Percentiles rank a stretch among this genome's conserved stretches.
Evolutionary conservation across 2,797 vertebrate species (phyloP).

Genomic region (Eupleurogrammus muticus): DNA sequence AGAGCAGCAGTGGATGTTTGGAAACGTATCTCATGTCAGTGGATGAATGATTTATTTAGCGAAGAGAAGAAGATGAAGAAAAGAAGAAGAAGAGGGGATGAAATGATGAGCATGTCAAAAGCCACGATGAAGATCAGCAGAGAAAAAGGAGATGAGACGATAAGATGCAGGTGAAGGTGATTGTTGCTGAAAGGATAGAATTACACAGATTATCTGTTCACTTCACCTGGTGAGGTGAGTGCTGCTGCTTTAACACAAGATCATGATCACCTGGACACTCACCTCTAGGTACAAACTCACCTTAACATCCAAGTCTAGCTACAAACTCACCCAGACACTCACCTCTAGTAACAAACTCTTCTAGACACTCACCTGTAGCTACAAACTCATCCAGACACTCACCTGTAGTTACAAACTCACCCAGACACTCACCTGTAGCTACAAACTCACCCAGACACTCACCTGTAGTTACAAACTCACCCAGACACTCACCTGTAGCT

Average conservation of each 20-base stretch:
- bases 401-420: neutral
- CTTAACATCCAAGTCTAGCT: neutral
- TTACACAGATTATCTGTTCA: conserved; percentile 61
- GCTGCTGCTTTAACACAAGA: conserved; percentile 28
- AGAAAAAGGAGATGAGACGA: conserved; percentile 52
- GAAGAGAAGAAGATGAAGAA: conserved; percentile 12
- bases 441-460: neutral
- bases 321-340: neutral
- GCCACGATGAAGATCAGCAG: conserved; percentile 68
- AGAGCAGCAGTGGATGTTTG: conserved; percentile 61
- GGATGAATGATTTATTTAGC: conserved; percentile 70
- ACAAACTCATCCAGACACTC: neutral
- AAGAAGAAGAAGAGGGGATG: conserved; percentile 24
- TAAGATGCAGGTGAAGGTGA: conserved; percentile 61
- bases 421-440: neutral
- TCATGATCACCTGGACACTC: neutral
- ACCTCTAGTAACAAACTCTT: neutral
- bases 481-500: neutral
- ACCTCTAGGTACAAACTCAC: neutral
- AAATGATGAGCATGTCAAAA: conserved; percentile 70
- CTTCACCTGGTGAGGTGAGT: conserved; percentile 66
- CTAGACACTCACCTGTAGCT: neutral
- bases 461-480: neutral
- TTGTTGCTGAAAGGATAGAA: conserved; percentile 69
- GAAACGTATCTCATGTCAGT: conserved; percentile 71